These are phyloP conservation scores for Lithobates sylvaticus DNA, from an alignment of 2,797 vertebrate species.

Conservation along the genomic window DNA sequence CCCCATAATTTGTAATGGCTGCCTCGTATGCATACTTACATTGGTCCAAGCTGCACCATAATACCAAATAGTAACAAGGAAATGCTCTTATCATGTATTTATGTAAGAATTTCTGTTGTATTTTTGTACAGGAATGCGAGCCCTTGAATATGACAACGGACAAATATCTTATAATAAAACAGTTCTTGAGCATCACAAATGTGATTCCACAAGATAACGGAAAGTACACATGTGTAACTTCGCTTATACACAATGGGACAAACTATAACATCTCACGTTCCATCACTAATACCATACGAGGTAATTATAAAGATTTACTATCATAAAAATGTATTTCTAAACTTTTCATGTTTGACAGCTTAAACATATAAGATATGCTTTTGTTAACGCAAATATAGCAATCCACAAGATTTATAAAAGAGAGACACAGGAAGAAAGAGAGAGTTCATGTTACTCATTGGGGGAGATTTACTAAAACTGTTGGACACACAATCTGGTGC, in stretches of 20 bases:
- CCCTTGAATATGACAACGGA: constrained; percentile 59
- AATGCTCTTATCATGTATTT: not conserved
- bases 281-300: constrained; percentile 65
- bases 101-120: not conserved
- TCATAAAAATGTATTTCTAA: not conserved
- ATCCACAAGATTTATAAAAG: too few relatives aligned
- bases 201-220: constrained; percentile 71
- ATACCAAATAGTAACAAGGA: too few relatives aligned
- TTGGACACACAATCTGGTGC: too few relatives aligned
- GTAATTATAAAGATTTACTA: constrained; percentile 51
- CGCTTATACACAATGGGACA: constrained; percentile 67
- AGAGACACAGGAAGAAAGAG: too few relatives aligned
- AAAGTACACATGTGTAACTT: constrained; percentile 76
- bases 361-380: too few relatives aligned
- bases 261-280: constrained; percentile 68
- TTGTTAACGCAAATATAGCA: too few relatives aligned
- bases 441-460: too few relatives aligned
- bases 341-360: not conserved
- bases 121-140: constrained; percentile 73
- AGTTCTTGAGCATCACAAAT: constrained; percentile 67
- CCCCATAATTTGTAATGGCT: too few relatives aligned
- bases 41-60: too few relatives aligned
- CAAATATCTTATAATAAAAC: constrained; percentile 61
- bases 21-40: too few relatives aligned
- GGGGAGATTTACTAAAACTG: too few relatives aligned